These are phyloP conservation scores for Chaenogobius annularis DNA, from an alignment of 2,113 vertebrate species.

Conservation along the genomic window DNA sequence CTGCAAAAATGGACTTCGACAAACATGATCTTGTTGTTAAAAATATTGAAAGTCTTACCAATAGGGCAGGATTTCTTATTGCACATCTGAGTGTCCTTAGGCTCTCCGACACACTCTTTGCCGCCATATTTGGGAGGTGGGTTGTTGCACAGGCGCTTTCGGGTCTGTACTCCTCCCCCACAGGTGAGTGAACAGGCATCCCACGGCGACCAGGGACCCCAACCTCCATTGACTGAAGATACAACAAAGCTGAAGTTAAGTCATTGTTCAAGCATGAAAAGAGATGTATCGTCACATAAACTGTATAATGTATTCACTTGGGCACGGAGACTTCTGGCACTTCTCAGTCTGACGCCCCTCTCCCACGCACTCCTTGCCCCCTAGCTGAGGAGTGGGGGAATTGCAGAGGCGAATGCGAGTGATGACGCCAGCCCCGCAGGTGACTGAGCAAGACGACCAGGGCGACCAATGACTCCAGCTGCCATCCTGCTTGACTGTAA, in stretches of 20 bases:
- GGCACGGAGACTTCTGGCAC: constrained; percentile 89
- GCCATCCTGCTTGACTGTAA: constrained; percentile 94
- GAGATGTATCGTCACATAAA: not conserved
- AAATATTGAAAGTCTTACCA: constrained; percentile 56
- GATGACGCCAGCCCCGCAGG: constrained; percentile 89
- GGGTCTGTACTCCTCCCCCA: constrained; percentile 88
- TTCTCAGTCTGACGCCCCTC: constrained; percentile 89
- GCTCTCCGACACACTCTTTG: constrained; percentile 89
- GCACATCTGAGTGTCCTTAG: constrained; percentile 83
- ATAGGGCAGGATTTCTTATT: constrained; percentile 81
- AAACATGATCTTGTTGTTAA: not conserved
- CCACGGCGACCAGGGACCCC: constrained; percentile 98
- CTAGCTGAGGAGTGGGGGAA: constrained; percentile 94
- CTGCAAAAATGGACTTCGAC: too few species aligned
- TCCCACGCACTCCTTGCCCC: constrained; percentile 90
- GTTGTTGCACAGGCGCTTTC: constrained; percentile 91
- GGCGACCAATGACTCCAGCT: constrained; percentile 99
- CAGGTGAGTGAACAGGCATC: constrained; percentile 89
- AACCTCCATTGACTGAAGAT: constrained; percentile 89
- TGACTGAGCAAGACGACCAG: constrained; percentile 97
- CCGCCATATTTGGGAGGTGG: constrained; percentile 88
- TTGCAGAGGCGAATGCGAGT: constrained; percentile 98
- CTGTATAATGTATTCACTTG: constrained; percentile 81
- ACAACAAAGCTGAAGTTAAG: not conserved
- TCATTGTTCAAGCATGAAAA: not conserved